Evolutionary conservation across 2,888 invertebrate species (phyloP).

Genomic region (Hartigia nigra): DNA sequence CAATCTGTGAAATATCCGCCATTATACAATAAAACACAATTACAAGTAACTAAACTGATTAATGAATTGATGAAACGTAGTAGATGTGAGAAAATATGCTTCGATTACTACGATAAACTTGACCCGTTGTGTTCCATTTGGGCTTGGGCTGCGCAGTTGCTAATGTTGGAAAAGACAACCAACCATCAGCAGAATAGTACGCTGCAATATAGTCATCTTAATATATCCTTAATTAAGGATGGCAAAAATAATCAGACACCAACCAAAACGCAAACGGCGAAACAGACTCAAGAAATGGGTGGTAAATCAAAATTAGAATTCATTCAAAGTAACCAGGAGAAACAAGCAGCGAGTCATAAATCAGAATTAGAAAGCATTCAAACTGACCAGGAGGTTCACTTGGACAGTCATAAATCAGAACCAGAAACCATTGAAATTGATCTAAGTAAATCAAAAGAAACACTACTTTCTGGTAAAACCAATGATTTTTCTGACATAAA

Average conservation of each 20-base stretch:
- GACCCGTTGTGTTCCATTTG: slow-evolving; percentile 34
- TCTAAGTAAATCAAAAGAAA: neutral
- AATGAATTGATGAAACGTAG: neutral
- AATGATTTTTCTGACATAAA: rapidly evolving
- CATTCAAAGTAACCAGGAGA: too few relatives aligned
- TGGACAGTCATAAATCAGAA: too few relatives aligned
- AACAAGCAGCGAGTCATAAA: too few relatives aligned
- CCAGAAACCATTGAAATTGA: too few relatives aligned
- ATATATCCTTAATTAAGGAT: neutral
- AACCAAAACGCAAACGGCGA: too few relatives aligned
- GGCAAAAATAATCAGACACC: neutral
- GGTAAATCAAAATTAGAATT: too few relatives aligned
- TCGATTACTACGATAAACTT: neutral
- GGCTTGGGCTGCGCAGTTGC: neutral
- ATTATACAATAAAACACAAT: slow-evolving; percentile 18
- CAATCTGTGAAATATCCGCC: slow-evolving; percentile 7
- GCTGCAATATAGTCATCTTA: neutral
- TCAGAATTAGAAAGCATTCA: too few relatives aligned
- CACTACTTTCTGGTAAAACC: neutral
- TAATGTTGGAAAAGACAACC: rapidly evolving
- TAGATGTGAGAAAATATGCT: slow-evolving; percentile 30
- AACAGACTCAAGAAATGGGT: too few relatives aligned
- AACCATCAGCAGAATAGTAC: neutral
- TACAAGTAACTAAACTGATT: slow-evolving; percentile 6
- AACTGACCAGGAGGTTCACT: too few relatives aligned